A percentile compares a stretch with the other conserved stretches of the same genome.
Evolutionary conservation across 37 sponge, comb jelly and placozoan species (phyloP).

Genomic region (Chondrilla cf. caribensis): DNA sequence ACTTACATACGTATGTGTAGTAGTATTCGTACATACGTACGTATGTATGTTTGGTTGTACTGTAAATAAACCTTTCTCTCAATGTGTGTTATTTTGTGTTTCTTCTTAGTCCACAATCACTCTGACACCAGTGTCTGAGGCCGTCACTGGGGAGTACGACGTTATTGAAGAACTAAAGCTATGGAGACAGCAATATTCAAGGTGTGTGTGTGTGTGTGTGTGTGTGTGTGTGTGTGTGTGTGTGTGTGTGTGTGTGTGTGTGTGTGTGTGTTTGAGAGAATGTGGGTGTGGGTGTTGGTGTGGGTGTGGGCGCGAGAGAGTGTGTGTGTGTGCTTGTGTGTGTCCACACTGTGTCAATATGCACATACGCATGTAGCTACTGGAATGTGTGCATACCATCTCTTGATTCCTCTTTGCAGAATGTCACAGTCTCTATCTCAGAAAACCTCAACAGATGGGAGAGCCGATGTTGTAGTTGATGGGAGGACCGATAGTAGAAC

Average conservation of each 20-base stretch:
- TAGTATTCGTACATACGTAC: background rate
- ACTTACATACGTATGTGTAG: background rate
- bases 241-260: background rate
- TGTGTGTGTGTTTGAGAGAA: background rate
- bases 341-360: background rate
- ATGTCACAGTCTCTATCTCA: too few relatives aligned
- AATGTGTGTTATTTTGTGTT: background rate
- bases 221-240: background rate
- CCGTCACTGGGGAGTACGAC: background rate
- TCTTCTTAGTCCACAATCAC: background rate
- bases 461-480: too few relatives aligned
- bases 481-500: too few relatives aligned
- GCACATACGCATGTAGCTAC: background rate
- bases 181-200: constrained; percentile 4
- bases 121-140: background rate
- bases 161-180: background rate
- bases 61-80: background rate
- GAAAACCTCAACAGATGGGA: too few relatives aligned
- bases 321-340: background rate
- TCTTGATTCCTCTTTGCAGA: background rate
- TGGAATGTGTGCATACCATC: background rate
- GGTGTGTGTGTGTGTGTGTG: constrained; percentile 3
- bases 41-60: background rate
- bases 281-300: background rate
- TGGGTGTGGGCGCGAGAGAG: background rate